Evolutionary conservation across 1,140 invertebrate species (phyloP).

Genomic region (Dinoponera quadriceps): DNA sequence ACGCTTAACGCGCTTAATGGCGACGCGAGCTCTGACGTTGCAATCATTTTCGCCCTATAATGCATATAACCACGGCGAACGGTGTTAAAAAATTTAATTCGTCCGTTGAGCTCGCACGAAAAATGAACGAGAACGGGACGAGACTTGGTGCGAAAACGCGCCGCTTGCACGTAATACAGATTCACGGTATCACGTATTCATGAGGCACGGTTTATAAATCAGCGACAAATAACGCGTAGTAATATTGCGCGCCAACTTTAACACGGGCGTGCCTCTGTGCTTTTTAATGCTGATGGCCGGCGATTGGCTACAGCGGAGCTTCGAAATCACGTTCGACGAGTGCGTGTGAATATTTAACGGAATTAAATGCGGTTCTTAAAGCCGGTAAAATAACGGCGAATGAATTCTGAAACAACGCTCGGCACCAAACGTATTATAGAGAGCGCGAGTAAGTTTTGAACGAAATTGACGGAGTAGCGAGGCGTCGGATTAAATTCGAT

Average conservation of each 20-base stretch:
- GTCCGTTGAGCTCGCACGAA: slow-evolving; percentile 13
- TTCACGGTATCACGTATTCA: slow-evolving; percentile 16
- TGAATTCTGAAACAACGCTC: slow-evolving; percentile 34
- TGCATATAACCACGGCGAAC: not conserved
- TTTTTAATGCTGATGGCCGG: not conserved
- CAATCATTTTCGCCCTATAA: not conserved
- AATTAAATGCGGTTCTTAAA: slow-evolving; percentile 55
- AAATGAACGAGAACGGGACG: not conserved
- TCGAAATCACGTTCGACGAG: slow-evolving; percentile 25
- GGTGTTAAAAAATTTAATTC: slow-evolving; percentile 6
- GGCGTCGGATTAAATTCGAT: slow-evolving; percentile 29
- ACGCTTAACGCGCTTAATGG: not conserved
- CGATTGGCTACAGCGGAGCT: not conserved
- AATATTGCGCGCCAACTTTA: slow-evolving; percentile 19
- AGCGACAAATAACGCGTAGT: not conserved
- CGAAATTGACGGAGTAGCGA: not conserved
- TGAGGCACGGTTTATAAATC: slow-evolving; percentile 9
- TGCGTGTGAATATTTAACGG: slow-evolving; percentile 43
- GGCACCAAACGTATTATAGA: slow-evolving; percentile 1
- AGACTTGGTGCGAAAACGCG: not conserved
- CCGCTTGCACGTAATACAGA: not conserved
- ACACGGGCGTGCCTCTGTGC: not conserved
- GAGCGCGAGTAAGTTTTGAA: slow-evolving; percentile 29
- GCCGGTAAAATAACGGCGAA: slow-evolving; percentile 34
- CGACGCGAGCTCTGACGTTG: not conserved